Evolutionary conservation across 2,113 vertebrate species (phyloP).

Genomic region (Pithys albifrons): DNA sequence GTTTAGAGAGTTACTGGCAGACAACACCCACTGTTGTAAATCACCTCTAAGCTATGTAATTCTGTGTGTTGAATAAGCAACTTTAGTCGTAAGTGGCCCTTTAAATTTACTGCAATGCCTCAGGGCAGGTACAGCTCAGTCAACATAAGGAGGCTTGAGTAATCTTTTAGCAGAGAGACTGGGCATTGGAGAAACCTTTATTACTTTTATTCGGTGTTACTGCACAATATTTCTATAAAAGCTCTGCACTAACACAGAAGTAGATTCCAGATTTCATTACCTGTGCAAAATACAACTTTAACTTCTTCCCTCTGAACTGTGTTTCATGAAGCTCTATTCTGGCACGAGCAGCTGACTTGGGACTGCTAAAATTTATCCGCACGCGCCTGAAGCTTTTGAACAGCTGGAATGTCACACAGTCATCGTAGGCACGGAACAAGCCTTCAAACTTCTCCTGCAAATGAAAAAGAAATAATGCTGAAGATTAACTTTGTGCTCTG

Average conservation of each 20-base stretch:
- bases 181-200: background rate
- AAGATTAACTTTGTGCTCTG: background rate
- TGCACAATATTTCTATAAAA: background rate
- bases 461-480: slow-evolving; percentile 4
- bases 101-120: background rate
- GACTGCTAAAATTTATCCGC: slow-evolving; percentile 85
- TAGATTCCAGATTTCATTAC: slow-evolving; percentile 54
- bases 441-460: slow-evolving; percentile 86
- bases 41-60: background rate
- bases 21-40: background rate
- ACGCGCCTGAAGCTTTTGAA: slow-evolving; percentile 90
- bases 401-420: slow-evolving; percentile 85
- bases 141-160: background rate
- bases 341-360: slow-evolving; percentile 85
- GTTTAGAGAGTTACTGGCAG: background rate
- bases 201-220: background rate
- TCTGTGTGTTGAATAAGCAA: background rate
- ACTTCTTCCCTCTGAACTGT: slow-evolving; percentile 86
- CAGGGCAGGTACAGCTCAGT: background rate
- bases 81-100: background rate
- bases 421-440: slow-evolving; percentile 84
- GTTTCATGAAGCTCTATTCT: slow-evolving; percentile 90
- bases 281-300: slow-evolving; percentile 89
- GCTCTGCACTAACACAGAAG: background rate
- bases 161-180: background rate